phyloP scores from a whole-genome alignment of 2,888 invertebrate genomes.

The Nephrocerus scutellatus region DNA sequence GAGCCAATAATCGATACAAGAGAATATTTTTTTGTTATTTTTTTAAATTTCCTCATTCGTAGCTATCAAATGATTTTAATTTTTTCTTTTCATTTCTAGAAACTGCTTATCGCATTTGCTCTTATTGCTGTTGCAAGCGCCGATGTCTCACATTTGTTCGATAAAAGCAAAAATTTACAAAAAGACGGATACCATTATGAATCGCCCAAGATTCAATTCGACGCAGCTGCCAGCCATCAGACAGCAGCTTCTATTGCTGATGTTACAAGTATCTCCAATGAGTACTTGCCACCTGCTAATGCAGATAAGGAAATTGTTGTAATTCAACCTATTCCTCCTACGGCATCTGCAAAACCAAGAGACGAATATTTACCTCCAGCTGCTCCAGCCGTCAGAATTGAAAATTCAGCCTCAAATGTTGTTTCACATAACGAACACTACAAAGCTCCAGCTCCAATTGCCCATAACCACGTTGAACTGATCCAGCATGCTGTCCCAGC shows the following conservation, averaged over 20 bases:
- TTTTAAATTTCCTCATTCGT: not conserved
- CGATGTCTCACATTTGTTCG: slow-evolving; percentile 40
- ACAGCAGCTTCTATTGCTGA: slow-evolving; percentile 35
- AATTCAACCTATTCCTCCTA: no score
- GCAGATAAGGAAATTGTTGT: no score
- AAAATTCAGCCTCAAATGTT: no score
- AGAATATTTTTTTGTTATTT: slow-evolving; percentile 5
- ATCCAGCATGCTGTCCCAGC: not conserved
- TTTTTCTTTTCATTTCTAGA: slow-evolving; percentile 26
- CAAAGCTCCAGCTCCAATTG: slow-evolving; percentile 14
- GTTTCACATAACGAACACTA: no score
- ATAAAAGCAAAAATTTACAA: slow-evolving; percentile 35
- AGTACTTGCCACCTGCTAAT: slow-evolving; percentile 15
- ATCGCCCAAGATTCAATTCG: slow-evolving; percentile 23
- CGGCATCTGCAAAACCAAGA: no score
- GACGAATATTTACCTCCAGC: no score
- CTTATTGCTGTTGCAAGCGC: slow-evolving; percentile 37
- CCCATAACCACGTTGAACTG: no score
- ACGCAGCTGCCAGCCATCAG: slow-evolving; percentile 6
- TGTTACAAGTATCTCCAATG: slow-evolving; percentile 6
- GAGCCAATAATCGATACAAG: slow-evolving; percentile 12
- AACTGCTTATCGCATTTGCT: slow-evolving; percentile 36
- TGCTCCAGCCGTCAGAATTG: no score
- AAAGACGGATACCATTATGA: slow-evolving; percentile 39
- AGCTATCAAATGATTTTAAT: slow-evolving; percentile 5